Evolutionary conservation across 2,113 vertebrate species (phyloP).

Genomic region (Equus quagga): DNA sequence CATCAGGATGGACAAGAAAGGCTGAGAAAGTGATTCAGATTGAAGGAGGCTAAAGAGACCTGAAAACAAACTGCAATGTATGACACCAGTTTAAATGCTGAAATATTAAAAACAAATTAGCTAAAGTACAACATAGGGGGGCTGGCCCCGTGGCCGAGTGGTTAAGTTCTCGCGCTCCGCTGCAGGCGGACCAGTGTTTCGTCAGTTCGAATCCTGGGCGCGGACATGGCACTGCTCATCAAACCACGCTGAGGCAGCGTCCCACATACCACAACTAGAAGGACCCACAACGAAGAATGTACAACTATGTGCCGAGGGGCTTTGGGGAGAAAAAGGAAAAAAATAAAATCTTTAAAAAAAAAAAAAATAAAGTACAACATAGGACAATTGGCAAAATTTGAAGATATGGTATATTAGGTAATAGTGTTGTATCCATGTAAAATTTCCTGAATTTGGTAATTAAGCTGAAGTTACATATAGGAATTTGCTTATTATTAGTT

Average conservation of each 20-base stretch:
- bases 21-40: neutral
- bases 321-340: too few species aligned
- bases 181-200: too few species aligned
- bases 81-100: neutral
- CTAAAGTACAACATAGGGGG: neutral
- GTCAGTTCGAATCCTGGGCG: too few species aligned
- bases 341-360: too few species aligned
- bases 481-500: neutral
- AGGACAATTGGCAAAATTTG: neutral
- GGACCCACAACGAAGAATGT: too few species aligned
- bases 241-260: too few species aligned
- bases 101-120: neutral
- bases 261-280: too few species aligned
- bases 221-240: too few species aligned
- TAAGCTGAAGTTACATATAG: neutral
- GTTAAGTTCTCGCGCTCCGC: too few species aligned
- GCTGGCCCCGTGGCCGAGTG: too few species aligned
- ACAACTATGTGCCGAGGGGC: too few species aligned
- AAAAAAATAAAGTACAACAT: neutral
- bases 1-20: neutral
- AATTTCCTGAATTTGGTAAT: conserved; percentile 11
- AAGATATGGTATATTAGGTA: neutral
- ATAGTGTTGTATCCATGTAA: neutral
- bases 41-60: neutral
- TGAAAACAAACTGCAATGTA: neutral